Evolutionary conservation across 2,797 vertebrate species (phyloP).

Genomic region (Anguilla pacifica): DNA sequence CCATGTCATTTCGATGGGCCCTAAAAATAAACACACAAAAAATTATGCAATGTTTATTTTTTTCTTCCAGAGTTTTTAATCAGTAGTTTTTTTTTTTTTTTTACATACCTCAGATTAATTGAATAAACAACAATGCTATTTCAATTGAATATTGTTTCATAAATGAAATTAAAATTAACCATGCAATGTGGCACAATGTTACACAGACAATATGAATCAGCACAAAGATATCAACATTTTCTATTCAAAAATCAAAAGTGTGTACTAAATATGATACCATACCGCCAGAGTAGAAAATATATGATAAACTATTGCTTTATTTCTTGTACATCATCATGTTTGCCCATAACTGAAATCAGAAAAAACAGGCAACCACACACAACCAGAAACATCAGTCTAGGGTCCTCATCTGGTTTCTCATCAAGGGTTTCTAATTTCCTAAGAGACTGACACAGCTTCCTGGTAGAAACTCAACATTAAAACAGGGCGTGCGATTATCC

Average conservation of each 20-base stretch:
- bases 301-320: neutral
- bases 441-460: neutral
- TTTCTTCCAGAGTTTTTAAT: neutral
- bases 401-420: neutral
- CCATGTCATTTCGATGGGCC: conserved; percentile 89
- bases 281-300: neutral
- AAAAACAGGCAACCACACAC: neutral
- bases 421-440: neutral
- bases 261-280: too few species aligned
- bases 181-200: neutral
- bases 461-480: neutral
- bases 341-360: too few species aligned
- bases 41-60: neutral
- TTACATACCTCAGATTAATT: neutral
- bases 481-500: neutral
- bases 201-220: neutral
- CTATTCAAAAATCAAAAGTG: too few species aligned
- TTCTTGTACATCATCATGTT: neutral
- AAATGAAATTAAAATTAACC: neutral
- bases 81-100: neutral
- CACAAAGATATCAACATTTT: neutral
- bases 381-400: neutral
- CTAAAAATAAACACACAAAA: conserved; percentile 62
- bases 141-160: neutral
- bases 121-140: neutral